phyloP scores from a whole-genome alignment of 2,113 vertebrate genomes.

The Heloderma charlesbogerti region DNA sequence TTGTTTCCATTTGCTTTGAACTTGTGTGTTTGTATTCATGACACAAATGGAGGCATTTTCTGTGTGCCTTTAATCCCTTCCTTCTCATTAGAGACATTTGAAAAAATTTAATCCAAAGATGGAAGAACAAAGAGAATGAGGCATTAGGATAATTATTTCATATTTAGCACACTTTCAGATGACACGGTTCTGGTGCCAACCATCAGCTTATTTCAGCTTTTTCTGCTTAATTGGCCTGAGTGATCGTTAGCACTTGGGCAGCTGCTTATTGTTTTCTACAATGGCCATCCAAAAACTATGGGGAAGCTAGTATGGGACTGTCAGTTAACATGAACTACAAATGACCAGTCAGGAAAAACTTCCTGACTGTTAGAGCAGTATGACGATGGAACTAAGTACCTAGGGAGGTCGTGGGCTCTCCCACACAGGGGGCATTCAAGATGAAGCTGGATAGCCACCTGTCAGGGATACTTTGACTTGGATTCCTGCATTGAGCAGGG shows the following conservation, averaged over 20 bases:
- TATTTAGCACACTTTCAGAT: conserved; percentile 4
- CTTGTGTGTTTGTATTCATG: background rate
- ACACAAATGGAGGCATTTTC: background rate
- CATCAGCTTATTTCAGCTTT: background rate
- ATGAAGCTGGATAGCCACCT: no score
- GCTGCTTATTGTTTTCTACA: background rate
- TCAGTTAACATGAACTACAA: background rate
- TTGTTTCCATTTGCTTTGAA: background rate
- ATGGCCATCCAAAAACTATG: background rate
- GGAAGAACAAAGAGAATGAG: background rate
- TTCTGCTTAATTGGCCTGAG: background rate
- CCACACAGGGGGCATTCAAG: no score
- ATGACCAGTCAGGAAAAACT: no score
- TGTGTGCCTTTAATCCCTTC: conserved; percentile 8
- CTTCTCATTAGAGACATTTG: conserved; percentile 9
- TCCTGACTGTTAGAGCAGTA: no score
- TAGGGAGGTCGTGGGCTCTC: no score
- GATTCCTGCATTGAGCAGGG: no score
- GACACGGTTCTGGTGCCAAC: background rate
- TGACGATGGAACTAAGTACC: no score
- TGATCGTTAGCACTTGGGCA: background rate
- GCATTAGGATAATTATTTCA: conserved; percentile 12
- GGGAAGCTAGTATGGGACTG: background rate
- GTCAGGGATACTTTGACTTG: no score
- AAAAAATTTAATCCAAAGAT: conserved; percentile 6